Evolutionary conservation across 1,140 invertebrate genomes (phyloP), one percentile per base, ranked within the genome.

Genomic region (Megalopta genalis): DNA sequence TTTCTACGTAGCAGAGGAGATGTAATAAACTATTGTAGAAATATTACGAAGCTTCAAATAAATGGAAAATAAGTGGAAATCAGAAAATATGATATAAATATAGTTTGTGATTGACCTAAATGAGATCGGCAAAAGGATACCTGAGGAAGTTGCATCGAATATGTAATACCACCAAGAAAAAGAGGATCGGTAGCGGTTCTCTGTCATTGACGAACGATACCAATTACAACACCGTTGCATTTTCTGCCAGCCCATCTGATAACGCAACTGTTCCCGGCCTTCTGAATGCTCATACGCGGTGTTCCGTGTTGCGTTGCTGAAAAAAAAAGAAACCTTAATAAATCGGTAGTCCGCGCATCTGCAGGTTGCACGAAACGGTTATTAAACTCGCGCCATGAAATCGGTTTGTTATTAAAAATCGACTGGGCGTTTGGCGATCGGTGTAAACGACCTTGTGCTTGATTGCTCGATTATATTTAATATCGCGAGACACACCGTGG

Each of bases 241-340:
- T 81, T 73, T 78, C 81, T 82, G 65, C 82, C 39, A 69, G 46
- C 62, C 66, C 82, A 89, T 88, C 87, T 87, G 81, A 77, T 83
- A 87, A 79, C 73, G 70, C 79, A 77, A 80, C 74, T 81, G 68
- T 70, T 62, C 25, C 37, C 18, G 39, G 27, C 37, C n/a, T 57
- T 42, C 59, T 73, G 73, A 68, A 70, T 83, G 59, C 62, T 68
- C 66, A 16, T 21, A n/a, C 46, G 54, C 21, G 21, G 59, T 1
- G 52, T 62, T 69, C 32, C 72, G 52, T 8, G 23, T 54, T 23
- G 52, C 67, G 21, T n/a, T 54, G 7, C 37, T 57, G 76, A 84
- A 67, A 83, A 84, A 83, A 68, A 54, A 59, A n/a, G 76, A 83
- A 32, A 4, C 32, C 1, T 83, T 80, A 63, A 83, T 75, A 83